Base-by-base conservation (phyloP, 1,140 invertebrate genomes). In the Drosophila insularis region DNA sequence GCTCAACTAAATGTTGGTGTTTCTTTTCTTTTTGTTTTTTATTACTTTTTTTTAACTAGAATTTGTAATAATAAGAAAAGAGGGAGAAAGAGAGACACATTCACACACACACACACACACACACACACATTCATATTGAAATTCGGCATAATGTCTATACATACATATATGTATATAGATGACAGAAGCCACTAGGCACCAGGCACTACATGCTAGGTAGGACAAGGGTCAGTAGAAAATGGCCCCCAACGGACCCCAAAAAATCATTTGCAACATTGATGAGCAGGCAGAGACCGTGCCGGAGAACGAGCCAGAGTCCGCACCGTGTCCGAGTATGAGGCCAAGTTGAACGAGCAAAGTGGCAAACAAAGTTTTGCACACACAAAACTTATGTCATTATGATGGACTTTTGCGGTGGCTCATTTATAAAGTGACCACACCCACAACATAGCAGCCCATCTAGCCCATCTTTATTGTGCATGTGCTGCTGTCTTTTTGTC, bases 201-300 rank as follows among this genome's bases (percentile, higher is more conserved):
- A 27, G 27, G 27, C 27, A 27, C 27, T 27, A 27, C 5, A 27
- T 17, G 43, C 14, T 46, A 50, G 17, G 43, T 50, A 50, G 43
- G 43, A 50, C 43, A 50, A 50, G 43, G 43, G 43, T 50, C 66
- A 59, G 65, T 80, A 43, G 64, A 63, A 86, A 80, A 87, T 86
- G 71, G 50, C 61, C 58, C 82, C 71, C 82, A 27, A 75, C 74
- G 58, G 81, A 60, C 50, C 35, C 43, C 72, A 60, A 70, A 62
- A 77, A 84, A 86, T 81, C 71, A 81, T 85, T 85, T 85, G 82
- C 74, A 81, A 86, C 75, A 87, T 81, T 86, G 78, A 85, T 75
- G 74, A 73, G 74, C 23, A 6, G 19, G 27, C 37, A 39, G 31
- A 17, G 6, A 19, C 50, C 37, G 63, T 39, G 54, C 40, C 39